Conservation (phyloP, 2,888 invertebrate species). For the Dryadula phaetusa region DNA sequence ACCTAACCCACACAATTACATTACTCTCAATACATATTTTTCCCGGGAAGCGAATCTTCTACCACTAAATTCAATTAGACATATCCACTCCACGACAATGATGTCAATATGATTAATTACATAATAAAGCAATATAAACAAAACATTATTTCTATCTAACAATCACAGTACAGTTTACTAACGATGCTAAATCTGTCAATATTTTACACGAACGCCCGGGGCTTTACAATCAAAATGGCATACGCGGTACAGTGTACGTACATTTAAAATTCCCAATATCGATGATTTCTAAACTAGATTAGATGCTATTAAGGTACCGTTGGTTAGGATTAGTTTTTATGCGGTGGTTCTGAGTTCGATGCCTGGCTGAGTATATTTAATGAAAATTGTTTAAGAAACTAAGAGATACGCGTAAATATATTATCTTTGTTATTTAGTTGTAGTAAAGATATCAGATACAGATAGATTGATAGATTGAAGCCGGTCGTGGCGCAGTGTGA, state of each 20-base stretch:
- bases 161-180: conserved; percentile 20
- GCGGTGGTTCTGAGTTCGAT: not conserved
- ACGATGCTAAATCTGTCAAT: conserved; percentile 24
- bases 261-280: conserved; percentile 18
- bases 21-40: too few species aligned
- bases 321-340: not conserved
- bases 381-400: too few species aligned
- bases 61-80: too few species aligned
- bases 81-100: not conserved
- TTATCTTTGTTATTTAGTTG: too few species aligned
- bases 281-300: conserved; percentile 20
- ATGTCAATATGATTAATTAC: not conserved
- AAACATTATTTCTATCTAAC: conserved; percentile 17
- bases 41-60: too few species aligned
- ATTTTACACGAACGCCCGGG: conserved; percentile 25
- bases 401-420: too few species aligned
- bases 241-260: conserved; percentile 6
- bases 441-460: too few species aligned
- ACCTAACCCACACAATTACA: too few species aligned
- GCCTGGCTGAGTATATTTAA: not conserved
- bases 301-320: not conserved
- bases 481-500: too few species aligned
- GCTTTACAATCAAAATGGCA: conserved; percentile 5
- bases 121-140: conserved; percentile 9
- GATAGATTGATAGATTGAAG: too few species aligned